phyloP scores from a whole-genome alignment of 2,113 vertebrate species.

The Oncorhynchus gorbuscha region DNA sequence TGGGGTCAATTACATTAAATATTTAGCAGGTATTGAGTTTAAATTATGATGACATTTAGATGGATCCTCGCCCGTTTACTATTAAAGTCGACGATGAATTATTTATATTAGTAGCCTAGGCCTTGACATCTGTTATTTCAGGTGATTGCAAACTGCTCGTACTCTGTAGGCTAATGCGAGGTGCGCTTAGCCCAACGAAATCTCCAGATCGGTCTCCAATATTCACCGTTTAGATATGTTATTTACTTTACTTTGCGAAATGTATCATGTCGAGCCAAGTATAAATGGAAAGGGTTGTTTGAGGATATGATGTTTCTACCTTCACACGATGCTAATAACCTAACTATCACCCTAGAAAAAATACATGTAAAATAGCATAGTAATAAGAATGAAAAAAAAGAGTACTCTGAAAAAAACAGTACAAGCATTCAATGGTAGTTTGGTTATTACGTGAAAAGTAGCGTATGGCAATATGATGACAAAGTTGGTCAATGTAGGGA shows the following conservation, averaged over 20 bases:
- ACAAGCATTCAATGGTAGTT: constrained; percentile 63
- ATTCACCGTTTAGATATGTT: constrained; percentile 11
- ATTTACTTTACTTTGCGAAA: constrained; percentile 27
- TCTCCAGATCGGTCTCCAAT: background rate
- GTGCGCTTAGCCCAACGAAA: constrained; percentile 38
- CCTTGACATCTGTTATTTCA: constrained; percentile 14
- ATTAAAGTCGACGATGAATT: constrained; percentile 61
- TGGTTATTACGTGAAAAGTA: background rate
- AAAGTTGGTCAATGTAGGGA: constrained; percentile 60
- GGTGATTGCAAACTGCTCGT: constrained; percentile 31
- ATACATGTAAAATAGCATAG: constrained; percentile 10
- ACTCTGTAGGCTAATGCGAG: constrained; percentile 8
- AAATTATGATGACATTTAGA: constrained; percentile 65
- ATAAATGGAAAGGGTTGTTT: constrained; percentile 28
- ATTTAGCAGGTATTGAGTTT: constrained; percentile 55
- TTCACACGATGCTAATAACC: constrained; percentile 3
- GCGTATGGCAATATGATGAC: constrained; percentile 51
- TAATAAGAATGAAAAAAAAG: constrained; percentile 19
- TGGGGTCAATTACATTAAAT: constrained; percentile 64
- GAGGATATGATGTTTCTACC: constrained; percentile 19
- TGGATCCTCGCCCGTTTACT: constrained; percentile 47
- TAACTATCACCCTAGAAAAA: constrained; percentile 1
- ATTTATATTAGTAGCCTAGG: constrained; percentile 54
- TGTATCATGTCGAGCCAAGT: constrained; percentile 43
- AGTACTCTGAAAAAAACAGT: constrained; percentile 70